Base-by-base conservation (phyloP, 2,113 vertebrate species). In the Onychostruthus taczanowskii region DNA sequence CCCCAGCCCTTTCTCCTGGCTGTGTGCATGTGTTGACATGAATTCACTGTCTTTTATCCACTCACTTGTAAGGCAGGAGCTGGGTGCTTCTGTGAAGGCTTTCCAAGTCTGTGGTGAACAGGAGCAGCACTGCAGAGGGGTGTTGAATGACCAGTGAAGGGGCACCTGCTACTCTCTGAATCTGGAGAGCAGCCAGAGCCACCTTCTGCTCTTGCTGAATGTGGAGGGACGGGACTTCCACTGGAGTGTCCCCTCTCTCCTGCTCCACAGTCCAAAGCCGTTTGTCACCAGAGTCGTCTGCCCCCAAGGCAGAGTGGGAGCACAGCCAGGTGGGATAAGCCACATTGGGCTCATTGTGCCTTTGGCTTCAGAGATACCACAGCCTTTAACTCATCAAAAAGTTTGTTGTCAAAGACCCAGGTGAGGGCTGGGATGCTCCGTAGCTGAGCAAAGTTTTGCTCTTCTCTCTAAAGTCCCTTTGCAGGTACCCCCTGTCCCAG, bases 1-100 rank as follows among this genome's bases (percentile, higher is more conserved):
- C 50, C 43, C 46, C 23, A 27, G 69, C 55, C 70, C 52, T 82
- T 84, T 82, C 55, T 93, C 10, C 67, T 87, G 84, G 52, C 61
- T 78, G 49, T 30, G 28, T 79, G 87, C 39, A 21, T 46, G 46
- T 11, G 1, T 69, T 95, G 93, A 85, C 53, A 28, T 7, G 28
- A 91, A 82, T 69, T 83, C 84, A 82, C 41, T 27, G 13, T 50
- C 64, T 94, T 85, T 91, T 89, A 56, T 87, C 61, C 16, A 20
- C 67, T 72, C 41, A 22, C 52, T 89, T 75, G 68, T 44, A 49
- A 84, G 80, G 66, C 61, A 18, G 10, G 39, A 84, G 76, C 20
- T 92, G 68, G 52, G 35, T 84, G 76, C 24, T n/a, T 41, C 73
- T 92, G 56, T 93, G 91, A 83, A 87, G 55, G 31, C 59, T 79